A percentile compares a stretch with the other conserved stretches of the same genome.
phyloP scores from a whole-genome alignment of 2,113 vertebrate species.

The Carlito syrichta region DNA sequence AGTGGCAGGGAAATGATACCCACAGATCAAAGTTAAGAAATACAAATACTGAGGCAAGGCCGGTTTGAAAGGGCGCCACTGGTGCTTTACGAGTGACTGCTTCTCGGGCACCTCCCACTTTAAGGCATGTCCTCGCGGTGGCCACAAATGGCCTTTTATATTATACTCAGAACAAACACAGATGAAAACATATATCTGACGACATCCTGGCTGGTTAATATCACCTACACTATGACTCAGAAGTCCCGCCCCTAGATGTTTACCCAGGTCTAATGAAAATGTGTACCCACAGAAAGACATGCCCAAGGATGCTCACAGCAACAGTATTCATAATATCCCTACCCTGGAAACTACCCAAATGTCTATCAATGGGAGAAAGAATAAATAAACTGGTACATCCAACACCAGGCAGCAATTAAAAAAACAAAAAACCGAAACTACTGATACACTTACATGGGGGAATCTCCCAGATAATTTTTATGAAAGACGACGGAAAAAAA shows the following conservation, averaged over 20 bases:
- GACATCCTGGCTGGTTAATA: not conserved
- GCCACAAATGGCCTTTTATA: not conserved
- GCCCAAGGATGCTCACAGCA: not conserved
- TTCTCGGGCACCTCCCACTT: not conserved
- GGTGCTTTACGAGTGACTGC: not conserved
- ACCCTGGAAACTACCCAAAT: not conserved
- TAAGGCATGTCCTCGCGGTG: conserved; percentile 1
- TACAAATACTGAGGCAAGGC: not conserved
- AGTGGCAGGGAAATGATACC: not conserved
- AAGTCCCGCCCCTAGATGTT: not conserved
- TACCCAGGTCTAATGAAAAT: not conserved
- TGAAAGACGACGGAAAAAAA: not conserved
- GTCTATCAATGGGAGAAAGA: not conserved
- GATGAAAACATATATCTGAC: not conserved
- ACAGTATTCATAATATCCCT: not conserved
- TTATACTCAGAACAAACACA: not conserved
- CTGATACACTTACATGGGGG: not conserved
- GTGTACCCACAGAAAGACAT: not conserved
- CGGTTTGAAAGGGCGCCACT: not conserved
- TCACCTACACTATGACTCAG: not conserved
- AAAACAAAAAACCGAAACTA: not conserved
- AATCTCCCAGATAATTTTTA: not conserved
- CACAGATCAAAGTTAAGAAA: not conserved
- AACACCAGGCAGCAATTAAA: not conserved
- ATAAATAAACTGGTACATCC: not conserved